A percentile compares a stretch with the other conserved stretches of the same genome.
phyloP scores from a whole-genome alignment of 1,140 invertebrate species.

The Scaptomyza montana region DNA sequence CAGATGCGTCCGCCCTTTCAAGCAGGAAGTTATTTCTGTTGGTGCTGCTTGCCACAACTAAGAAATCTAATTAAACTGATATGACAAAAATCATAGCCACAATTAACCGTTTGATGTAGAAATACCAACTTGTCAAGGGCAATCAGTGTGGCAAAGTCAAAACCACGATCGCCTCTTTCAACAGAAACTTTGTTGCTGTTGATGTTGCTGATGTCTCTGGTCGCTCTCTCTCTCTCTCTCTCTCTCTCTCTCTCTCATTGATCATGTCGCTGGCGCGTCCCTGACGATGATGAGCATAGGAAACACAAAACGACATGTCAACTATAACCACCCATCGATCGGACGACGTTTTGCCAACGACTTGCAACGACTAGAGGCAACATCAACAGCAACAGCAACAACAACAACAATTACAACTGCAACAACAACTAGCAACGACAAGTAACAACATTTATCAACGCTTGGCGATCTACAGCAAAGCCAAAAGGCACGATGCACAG shows the following conservation, averaged over 20 bases:
- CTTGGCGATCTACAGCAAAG: slow-evolving; percentile 73
- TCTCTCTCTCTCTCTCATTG: slow-evolving; percentile 20
- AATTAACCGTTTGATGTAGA: slow-evolving; percentile 63
- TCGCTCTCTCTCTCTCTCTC: not conserved
- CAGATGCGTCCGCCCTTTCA: slow-evolving; percentile 29
- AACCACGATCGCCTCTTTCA: slow-evolving; percentile 26
- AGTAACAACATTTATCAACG: slow-evolving; percentile 83
- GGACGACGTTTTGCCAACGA: slow-evolving; percentile 61
- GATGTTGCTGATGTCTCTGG: slow-evolving; percentile 17
- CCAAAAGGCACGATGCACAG: slow-evolving; percentile 56
- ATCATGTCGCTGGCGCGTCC: slow-evolving; percentile 39
- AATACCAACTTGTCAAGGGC: slow-evolving; percentile 58
- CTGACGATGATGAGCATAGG: slow-evolving; percentile 50
- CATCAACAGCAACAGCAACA: not conserved
- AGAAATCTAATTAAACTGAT: slow-evolving; percentile 57
- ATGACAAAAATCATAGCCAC: slow-evolving; percentile 66
- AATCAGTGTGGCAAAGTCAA: slow-evolving; percentile 36
- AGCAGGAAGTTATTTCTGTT: slow-evolving; percentile 70
- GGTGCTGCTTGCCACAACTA: not conserved
- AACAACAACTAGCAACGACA: slow-evolving; percentile 65
- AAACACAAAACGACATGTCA: slow-evolving; percentile 77
- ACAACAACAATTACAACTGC: slow-evolving; percentile 7
- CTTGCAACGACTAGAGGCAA: slow-evolving; percentile 7
- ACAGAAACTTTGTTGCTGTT: slow-evolving; percentile 4
- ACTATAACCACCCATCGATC: slow-evolving; percentile 81